These are phyloP conservation scores for Calypte anna DNA, from an alignment of 2,113 vertebrate species.

Conservation along the genomic window DNA sequence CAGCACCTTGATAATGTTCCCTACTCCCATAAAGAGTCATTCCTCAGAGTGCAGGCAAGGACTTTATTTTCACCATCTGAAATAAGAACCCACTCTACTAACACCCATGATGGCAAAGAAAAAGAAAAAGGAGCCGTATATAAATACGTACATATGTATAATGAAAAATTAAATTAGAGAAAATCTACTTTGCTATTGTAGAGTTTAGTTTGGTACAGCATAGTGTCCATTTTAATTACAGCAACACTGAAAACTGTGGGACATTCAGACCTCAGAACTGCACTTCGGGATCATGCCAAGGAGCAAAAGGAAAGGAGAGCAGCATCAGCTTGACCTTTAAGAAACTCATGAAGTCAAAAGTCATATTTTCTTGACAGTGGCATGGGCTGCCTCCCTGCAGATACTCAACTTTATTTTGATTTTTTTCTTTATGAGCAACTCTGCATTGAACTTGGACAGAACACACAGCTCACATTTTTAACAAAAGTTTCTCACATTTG, in stretches of 20 bases:
- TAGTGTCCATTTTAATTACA: not conserved
- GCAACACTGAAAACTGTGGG: not conserved
- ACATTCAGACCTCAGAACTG: not conserved
- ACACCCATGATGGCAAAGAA: not conserved
- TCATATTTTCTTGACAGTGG: not conserved
- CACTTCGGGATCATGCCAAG: not conserved
- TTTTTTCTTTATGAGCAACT: not conserved
- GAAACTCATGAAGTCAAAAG: not conserved
- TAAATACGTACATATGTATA: rapidly evolving
- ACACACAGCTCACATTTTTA: not conserved
- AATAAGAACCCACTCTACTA: not conserved
- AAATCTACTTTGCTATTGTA: not conserved
- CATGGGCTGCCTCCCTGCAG: not conserved
- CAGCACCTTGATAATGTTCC: not conserved
- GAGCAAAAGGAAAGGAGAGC: not conserved
- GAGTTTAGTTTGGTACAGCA: not conserved
- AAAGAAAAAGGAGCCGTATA: not conserved
- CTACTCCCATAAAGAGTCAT: not conserved
- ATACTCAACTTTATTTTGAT: not conserved
- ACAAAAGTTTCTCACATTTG: not conserved
- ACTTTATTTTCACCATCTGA: not conserved
- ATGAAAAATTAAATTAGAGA: not conserved
- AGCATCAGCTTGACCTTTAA: not conserved
- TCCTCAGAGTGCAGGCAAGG: not conserved
- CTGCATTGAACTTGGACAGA: not conserved